Percentiles rank a stretch among this genome's conserved stretches.
Conservation (phyloP, 53 echinoderm and acorn worm species). For the Arbacia lixula region DNA sequence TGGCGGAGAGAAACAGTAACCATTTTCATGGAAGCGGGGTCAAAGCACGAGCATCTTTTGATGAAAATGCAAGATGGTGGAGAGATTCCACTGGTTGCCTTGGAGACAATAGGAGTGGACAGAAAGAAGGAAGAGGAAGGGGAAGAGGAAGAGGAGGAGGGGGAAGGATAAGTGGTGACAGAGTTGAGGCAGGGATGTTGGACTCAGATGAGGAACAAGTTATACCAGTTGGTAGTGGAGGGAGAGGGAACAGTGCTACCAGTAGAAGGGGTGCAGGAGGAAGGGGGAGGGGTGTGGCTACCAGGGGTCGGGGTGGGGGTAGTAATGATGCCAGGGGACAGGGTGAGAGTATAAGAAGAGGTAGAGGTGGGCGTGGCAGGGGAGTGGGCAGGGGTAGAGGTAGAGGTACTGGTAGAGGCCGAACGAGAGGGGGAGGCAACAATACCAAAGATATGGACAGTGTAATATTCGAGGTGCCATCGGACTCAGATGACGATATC, state of each 20-base stretch:
- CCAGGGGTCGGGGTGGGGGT: constrained; percentile 4
- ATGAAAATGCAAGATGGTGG: too few relatives aligned
- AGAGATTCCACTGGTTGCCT: too few relatives aligned
- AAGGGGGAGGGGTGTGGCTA: constrained; percentile 1
- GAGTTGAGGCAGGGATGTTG: neutral
- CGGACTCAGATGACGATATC: too few relatives aligned
- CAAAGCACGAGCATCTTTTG: too few relatives aligned
- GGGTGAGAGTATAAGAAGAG: neutral
- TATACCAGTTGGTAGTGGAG: too few relatives aligned
- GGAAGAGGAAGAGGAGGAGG: constrained; percentile 27
- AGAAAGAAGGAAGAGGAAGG: constrained; percentile 12
- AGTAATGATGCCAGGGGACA: neutral
- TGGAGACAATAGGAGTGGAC: too few relatives aligned
- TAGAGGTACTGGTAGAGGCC: neutral
- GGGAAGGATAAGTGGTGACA: neutral
- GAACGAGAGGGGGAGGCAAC: neutral
- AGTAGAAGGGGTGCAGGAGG: too few relatives aligned
- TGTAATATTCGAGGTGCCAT: too few relatives aligned
- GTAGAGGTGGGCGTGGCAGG: neutral
- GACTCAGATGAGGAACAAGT: too few relatives aligned
- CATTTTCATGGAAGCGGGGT: too few relatives aligned
- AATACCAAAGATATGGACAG: neutral
- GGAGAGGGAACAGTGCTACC: too few relatives aligned
- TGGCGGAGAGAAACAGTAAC: neutral
- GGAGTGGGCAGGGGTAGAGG: constrained; percentile 6